phyloP scores from a whole-genome alignment of 2,888 invertebrate species.

The Heliconius aoede region DNA sequence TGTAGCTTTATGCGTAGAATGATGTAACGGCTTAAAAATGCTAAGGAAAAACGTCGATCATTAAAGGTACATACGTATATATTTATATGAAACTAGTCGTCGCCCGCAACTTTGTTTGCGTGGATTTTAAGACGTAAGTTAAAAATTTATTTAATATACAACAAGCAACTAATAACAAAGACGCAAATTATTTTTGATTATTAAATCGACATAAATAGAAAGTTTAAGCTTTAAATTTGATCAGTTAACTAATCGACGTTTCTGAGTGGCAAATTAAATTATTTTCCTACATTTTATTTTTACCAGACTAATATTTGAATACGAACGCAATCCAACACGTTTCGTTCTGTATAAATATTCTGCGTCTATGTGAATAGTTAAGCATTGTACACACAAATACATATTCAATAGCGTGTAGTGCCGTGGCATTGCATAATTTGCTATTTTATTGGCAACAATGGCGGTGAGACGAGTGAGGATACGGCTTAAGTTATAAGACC shows the following conservation, averaged over 20 bases:
- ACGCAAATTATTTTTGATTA: no score
- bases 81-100: neutral
- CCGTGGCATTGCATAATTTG: conserved; percentile 61
- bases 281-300: conserved; percentile 17
- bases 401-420: conserved; percentile 55
- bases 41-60: conserved; percentile 34
- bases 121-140: neutral
- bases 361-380: conserved; percentile 49
- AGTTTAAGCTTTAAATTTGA: no score
- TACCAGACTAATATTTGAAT: conserved; percentile 29
- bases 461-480: conserved; percentile 49
- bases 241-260: neutral
- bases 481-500: conserved; percentile 39
- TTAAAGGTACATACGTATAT: conserved; percentile 9
- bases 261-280: conserved; percentile 1
- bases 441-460: conserved; percentile 60
- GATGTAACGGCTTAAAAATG: conserved; percentile 38
- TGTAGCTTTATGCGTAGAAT: conserved; percentile 39
- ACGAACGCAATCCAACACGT: conserved; percentile 39
- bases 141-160: neutral
- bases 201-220: no score
- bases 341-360: conserved; percentile 35
- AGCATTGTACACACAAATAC: conserved; percentile 50
- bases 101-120: neutral
- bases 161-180: no score